Evolutionary conservation across 2,888 invertebrate genomes (phyloP).

Genomic region (Pristionchus mayeri): DNA sequence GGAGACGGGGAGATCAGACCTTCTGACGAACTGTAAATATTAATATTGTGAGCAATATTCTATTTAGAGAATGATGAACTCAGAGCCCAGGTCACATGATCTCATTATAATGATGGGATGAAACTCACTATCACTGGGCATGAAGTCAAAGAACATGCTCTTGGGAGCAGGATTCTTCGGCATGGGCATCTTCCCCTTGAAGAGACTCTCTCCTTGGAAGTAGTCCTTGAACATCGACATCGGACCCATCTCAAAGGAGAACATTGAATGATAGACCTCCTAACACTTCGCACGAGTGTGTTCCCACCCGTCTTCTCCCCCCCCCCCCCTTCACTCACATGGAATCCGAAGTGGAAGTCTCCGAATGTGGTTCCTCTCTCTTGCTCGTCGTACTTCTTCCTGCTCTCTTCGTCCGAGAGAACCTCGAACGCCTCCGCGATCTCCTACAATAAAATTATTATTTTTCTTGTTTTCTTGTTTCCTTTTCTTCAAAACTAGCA

Average conservation of each 20-base stretch:
- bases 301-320: neutral
- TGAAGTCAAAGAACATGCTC: slow-evolving; percentile 22
- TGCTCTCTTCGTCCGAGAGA: neutral
- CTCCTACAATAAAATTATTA: neutral
- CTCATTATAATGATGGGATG: no score
- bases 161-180: slow-evolving; percentile 3
- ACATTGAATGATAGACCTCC: neutral
- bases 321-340: neutral
- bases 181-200: slow-evolving; percentile 17
- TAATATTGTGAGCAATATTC: neutral
- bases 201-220: slow-evolving; percentile 18
- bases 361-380: neutral
- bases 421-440: slow-evolving; percentile 25
- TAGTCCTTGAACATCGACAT: slow-evolving; percentile 38
- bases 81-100: no score
- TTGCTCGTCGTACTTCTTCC: neutral
- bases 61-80: no score
- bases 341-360: slow-evolving; percentile 44
- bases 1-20: neutral
- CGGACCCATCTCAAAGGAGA: slow-evolving; percentile 11
- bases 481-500: no score
- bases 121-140: slow-evolving; percentile 11
- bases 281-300: neutral
- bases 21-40: slow-evolving; percentile 29
- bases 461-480: no score